Percentiles rank a stretch among this genome's conserved stretches.
These are phyloP conservation scores for Oophaga pumilio DNA, from an alignment of 2,113 vertebrate species.

Conservation along the genomic window DNA sequence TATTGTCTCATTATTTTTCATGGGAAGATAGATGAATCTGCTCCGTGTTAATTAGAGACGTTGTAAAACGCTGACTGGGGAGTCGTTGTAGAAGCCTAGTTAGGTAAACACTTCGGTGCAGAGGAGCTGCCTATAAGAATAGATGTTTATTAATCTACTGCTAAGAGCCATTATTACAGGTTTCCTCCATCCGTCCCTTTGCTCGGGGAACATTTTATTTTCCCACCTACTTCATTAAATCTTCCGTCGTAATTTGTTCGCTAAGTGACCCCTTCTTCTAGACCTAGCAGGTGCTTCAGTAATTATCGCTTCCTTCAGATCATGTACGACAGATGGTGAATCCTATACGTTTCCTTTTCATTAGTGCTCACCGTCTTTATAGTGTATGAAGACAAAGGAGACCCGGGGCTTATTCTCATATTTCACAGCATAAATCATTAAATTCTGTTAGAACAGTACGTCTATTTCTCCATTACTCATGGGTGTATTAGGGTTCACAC, in stretches of 20 bases:
- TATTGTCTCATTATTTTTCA: conserved; percentile 19
- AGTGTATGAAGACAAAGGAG: neutral
- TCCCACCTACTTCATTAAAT: conserved; percentile 11
- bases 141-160: conserved; percentile 12
- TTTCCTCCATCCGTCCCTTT: neutral
- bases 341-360: neutral
- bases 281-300: neutral
- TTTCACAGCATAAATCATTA: neutral
- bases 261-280: neutral
- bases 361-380: neutral
- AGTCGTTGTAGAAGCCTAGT: neutral
- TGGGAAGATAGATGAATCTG: neutral
- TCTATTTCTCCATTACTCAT: too few species aligned
- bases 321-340: neutral
- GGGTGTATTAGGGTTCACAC: neutral
- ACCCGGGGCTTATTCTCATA: neutral
- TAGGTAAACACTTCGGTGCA: neutral
- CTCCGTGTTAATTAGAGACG: neutral
- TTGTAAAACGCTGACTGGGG: neutral
- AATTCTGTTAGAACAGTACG: too few species aligned
- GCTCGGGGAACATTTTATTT: conserved; percentile 4
- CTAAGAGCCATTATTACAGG: conserved; percentile 14
- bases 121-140: neutral
- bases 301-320: neutral
- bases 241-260: neutral